These are phyloP conservation scores for Grus americana DNA, from an alignment of 2,113 vertebrate genomes.

Conservation along the genomic window DNA sequence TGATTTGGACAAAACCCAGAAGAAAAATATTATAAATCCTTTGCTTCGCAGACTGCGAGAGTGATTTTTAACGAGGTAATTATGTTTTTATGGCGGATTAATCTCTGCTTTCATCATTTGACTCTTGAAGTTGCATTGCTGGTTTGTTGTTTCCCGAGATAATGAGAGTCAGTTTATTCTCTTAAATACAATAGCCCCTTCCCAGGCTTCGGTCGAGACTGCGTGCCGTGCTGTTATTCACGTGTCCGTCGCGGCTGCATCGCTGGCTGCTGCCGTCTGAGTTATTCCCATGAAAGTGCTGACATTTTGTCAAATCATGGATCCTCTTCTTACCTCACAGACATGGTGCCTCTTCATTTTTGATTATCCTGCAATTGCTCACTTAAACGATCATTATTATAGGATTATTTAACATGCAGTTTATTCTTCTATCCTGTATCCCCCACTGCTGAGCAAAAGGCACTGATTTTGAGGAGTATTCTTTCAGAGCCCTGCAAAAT, in stretches of 20 bases:
- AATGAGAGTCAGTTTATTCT: not conserved
- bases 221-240: not conserved
- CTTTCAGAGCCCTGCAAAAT: not conserved
- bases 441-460: not conserved
- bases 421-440: not conserved
- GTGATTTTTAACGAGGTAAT: conserved; percentile 23
- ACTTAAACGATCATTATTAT: not conserved
- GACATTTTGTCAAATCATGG: not conserved
- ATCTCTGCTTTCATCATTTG: not conserved
- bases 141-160: not conserved
- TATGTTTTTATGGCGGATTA: conserved; percentile 28
- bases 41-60: not conserved
- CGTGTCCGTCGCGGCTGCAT: accelerated
- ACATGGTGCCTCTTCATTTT: not conserved
- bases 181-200: not conserved
- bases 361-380: not conserved
- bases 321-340: not conserved
- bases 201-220: not conserved
- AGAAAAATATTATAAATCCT: not conserved
- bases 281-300: not conserved
- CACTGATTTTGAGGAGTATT: not conserved
- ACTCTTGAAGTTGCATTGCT: not conserved
- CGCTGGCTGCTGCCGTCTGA: not conserved
- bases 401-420: not conserved
- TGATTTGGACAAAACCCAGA: conserved; percentile 22